Evolutionary conservation across 2,888 invertebrate species (phyloP), one percentile per base, ranked within the genome.

Genomic region (Drosophila dives): DNA sequence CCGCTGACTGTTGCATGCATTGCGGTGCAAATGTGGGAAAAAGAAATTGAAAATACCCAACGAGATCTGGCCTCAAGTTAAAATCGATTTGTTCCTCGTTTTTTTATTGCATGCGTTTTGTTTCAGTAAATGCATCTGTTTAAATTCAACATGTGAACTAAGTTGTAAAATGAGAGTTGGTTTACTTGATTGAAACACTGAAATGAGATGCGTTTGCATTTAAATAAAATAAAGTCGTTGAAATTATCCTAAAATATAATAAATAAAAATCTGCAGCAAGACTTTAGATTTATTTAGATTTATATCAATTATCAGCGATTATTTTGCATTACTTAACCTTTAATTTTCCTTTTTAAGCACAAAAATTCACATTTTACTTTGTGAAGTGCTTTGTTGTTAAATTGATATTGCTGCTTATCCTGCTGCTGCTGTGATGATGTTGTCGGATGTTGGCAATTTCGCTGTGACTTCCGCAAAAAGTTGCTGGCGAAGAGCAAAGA

Each of bases 371-470:
- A 36, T 54, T 54, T 56, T 74, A 62, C 55, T 69, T 36, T 74
- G 48, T 42, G n/a, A 40, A 11, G 48, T 55, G 4, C 42, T 40
- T 33, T 66, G 56, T n/a, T 66, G 56, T 66, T 45, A 23, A 15
- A 45, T 23, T 75, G 62, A 53, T 64, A 56, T 55, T 85, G 68
- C 72, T 76, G 80, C 42, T 61, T 33, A 59, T 55, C n/a, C 33
- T 34, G 58, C 34, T 64, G 49, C 51, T 38, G 58, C 60, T n/a
- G 17, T 10, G 26, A 12, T 40, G 61, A 49, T 72, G 62, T 61
- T 64, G 61, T 66, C 77, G 89, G 89, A 85, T 89, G 87, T 81
- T 81, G 85, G 76, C 79, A 85, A 89, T 85, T 84, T 84, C 66
- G 66, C 49, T 55, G 80, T 69, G 72, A 86, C 89, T 86, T 86